phyloP scores from a whole-genome alignment of 2,113 vertebrate species.

The Clarias batrachus region DNA sequence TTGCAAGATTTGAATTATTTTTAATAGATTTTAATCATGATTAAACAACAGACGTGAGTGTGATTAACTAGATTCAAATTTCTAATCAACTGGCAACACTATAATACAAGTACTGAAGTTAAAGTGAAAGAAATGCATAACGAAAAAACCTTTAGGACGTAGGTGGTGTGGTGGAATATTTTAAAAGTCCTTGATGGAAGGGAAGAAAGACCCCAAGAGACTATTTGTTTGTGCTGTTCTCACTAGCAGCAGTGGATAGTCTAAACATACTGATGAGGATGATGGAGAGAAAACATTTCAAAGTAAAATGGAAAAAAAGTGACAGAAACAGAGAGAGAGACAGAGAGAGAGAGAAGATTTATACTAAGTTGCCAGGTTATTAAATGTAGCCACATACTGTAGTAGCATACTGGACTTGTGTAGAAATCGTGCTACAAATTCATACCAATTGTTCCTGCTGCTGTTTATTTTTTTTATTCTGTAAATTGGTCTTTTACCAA shows the following conservation, averaged over 20 bases:
- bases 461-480: background rate
- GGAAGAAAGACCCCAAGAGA: background rate
- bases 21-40: too few relatives aligned
- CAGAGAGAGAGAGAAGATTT: background rate
- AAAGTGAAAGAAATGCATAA: background rate
- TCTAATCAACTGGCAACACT: too few relatives aligned
- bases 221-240: background rate
- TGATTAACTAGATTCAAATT: too few relatives aligned
- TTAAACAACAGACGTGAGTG: too few relatives aligned
- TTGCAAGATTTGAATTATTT: too few relatives aligned
- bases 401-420: background rate
- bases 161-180: background rate
- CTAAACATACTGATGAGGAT: background rate
- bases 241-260: background rate
- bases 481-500: background rate
- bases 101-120: background rate
- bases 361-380: constrained; percentile 5
- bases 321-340: background rate
- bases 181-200: background rate
- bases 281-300: background rate
- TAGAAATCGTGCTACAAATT: background rate
- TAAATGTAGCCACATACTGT: background rate
- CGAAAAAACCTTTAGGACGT: background rate
- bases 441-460: background rate
- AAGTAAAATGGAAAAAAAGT: background rate